Evolutionary conservation across 92 coral and sea anemone species (phyloP), one percentile per base, ranked within the genome.

Genomic region (Hydrozoanthus gracilis): DNA sequence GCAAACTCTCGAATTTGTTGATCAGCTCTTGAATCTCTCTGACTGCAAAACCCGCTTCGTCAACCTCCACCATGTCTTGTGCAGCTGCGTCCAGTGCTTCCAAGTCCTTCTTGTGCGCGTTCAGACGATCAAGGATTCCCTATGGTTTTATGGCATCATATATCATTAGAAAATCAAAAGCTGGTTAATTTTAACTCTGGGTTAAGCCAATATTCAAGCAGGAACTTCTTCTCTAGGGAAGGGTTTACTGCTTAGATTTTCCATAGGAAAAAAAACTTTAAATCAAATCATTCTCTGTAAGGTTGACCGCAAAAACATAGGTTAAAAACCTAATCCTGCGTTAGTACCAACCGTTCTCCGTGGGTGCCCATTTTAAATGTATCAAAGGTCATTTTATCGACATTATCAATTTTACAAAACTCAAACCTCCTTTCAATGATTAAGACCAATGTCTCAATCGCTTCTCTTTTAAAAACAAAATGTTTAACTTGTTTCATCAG

Each of bases 61-160:
- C 99, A 44, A 79, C 92, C 16, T 95, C 96, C 88, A 88, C 77
- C 93, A 96, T 95, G 67, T 93, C 98, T 51, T 91, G 93, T 0
- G 99, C 99, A 9, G 99, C 95, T 62, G 82, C 87, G 68, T 92
- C 92, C 69, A 96, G 87, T 7, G 96, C 94, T 64, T 96, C 97
- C 6, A 96, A 88, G 88, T 96, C 99, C 44, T 93, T 93, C 88
- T 96, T 96, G 68, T 95, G 99, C 12, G 92, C 97, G 73, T 90
- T 92, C 69, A 96, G 88, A 27, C 99, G 98, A 87, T 96, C 98
- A 17, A 96, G 91, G 60, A 96, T 96, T 62, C 90, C 91, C 99
- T 96, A 86, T 1, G 76, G 62, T 44, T 61, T 44, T 27, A 27
- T 27, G 51, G 27, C 45, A 55, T 3, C 49, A 44, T 9, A 44